phyloP scores from a whole-genome alignment of 2,888 invertebrate genomes.

The Watsonalla binaria region DNA sequence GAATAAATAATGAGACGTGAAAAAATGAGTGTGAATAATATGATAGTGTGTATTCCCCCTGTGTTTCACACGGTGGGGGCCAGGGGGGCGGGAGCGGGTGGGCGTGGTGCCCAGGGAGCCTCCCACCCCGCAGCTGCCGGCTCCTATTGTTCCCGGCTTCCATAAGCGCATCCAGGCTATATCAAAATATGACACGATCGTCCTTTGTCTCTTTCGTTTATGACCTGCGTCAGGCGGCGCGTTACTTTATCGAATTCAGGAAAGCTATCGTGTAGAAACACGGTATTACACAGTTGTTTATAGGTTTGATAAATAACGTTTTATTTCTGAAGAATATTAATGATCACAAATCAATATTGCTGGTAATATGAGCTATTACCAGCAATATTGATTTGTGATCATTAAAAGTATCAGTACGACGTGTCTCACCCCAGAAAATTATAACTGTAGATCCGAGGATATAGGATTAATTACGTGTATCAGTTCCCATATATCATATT shows the following conservation, averaged over 20 bases:
- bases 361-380: too few relatives aligned
- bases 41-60: constrained; percentile 63
- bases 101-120: constrained; percentile 57
- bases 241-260: not conserved
- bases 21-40: constrained; percentile 62
- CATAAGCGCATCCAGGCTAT: constrained; percentile 54
- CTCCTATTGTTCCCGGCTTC: constrained; percentile 50
- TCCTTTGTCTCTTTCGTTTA: constrained; percentile 31
- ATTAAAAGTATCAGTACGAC: too few relatives aligned
- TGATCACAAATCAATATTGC: too few relatives aligned
- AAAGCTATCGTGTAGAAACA: too few relatives aligned
- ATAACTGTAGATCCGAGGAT: too few relatives aligned
- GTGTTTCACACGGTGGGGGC: constrained; percentile 66
- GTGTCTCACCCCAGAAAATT: too few relatives aligned
- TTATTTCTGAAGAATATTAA: too few relatives aligned
- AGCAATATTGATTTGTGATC: too few relatives aligned
- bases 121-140: constrained; percentile 57
- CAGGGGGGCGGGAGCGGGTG: constrained; percentile 45
- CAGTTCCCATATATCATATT: too few relatives aligned
- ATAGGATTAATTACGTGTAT: too few relatives aligned
- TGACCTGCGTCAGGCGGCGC: not conserved
- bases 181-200: constrained; percentile 45
- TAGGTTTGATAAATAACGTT: too few relatives aligned
- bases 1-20: constrained; percentile 55
- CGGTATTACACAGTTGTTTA: too few relatives aligned